Base-by-base conservation (phyloP, 2,888 invertebrate species). In the Ametastegia equiseti region DNA sequence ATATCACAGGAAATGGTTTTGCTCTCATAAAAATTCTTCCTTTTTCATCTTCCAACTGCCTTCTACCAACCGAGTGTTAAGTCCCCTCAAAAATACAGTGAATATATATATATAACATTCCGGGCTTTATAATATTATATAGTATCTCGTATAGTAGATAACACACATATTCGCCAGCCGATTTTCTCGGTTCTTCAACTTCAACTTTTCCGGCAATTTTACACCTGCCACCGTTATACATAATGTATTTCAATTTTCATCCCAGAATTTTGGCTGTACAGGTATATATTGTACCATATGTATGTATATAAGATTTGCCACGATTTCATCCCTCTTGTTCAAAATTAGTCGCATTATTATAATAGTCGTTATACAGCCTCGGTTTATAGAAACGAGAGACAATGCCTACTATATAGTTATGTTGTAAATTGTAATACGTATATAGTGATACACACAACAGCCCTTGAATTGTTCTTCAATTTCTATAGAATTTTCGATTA, bases 1-100 rank as follows among this genome's bases (percentile, higher is more conserved):
- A 75, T 75, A 54, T 75, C 75, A 50, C 50, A 33, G 75, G 75
- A 54, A 75, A 75, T 75, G 75, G 36, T 33, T 75, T 57, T 30
- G n/a, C 50, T 75, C 42, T 45, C 47, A 23, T 23, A 50, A 50
- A 73, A 23, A 30, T 73, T 50, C 50, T 27, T 47, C 50, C 73
- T 45, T 39, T 69, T 45, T 23, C 69, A 4, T n/a, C 47, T 67
- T 11, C 69, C 69, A 15, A 30, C n/a, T 39, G 69, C 39, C 27
- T 27, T 42, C 69, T 45, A 11, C 42, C 69, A 6, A 36, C 36
- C n/a, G n/a, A n/a, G n/a, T 65, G 63, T 15, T 36, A 33, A 65
- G 63, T 65, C 63, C 33, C 33, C 6, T 15, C 1, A n/a, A 63
- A 63, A 65, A 65, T 3, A 65, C 6, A 13, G 5, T 36, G 36